These are phyloP conservation scores for Pristionchus exspectatus DNA, from an alignment of 2,888 invertebrate species.

Conservation along the genomic window DNA sequence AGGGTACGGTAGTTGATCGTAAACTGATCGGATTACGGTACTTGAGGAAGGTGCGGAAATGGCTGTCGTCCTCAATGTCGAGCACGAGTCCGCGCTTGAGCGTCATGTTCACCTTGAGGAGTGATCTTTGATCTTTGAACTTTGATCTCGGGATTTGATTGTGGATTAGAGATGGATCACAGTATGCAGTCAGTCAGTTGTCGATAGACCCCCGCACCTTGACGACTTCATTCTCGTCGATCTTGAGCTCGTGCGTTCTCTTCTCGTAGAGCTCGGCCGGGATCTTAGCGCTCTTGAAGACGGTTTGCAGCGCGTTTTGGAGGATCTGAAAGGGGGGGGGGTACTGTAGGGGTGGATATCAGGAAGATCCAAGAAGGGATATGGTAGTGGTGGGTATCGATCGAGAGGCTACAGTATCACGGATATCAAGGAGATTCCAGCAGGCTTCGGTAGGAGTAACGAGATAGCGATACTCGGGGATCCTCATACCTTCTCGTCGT, in stretches of 20 bases:
- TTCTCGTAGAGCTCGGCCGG: conserved; percentile 5
- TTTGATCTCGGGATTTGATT: no score
- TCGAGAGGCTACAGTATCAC: neutral
- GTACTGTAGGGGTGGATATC: neutral
- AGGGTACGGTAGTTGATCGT: neutral
- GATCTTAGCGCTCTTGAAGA: conserved; percentile 21
- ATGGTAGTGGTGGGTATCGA: neutral
- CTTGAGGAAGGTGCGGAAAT: conserved; percentile 17
- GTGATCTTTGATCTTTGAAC: neutral
- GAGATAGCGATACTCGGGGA: neutral
- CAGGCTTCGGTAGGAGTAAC: neutral
- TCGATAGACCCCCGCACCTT: neutral
- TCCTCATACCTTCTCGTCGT: conserved; percentile 15
- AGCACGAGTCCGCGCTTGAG: conserved; percentile 48
- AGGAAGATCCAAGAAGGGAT: neutral
- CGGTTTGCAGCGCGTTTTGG: neutral
- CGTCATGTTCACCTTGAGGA: conserved; percentile 21
- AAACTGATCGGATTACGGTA: neutral
- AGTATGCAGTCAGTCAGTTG: neutral
- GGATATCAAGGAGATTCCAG: neutral
- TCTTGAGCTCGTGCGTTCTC: neutral
- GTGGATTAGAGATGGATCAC: no score
- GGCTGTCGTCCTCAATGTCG: conserved; percentile 43
- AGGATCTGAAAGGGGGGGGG: neutral
- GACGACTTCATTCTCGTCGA: conserved; percentile 8